Conservation (phyloP, 2,113 vertebrate species). For the Bettongia penicillata region DNA sequence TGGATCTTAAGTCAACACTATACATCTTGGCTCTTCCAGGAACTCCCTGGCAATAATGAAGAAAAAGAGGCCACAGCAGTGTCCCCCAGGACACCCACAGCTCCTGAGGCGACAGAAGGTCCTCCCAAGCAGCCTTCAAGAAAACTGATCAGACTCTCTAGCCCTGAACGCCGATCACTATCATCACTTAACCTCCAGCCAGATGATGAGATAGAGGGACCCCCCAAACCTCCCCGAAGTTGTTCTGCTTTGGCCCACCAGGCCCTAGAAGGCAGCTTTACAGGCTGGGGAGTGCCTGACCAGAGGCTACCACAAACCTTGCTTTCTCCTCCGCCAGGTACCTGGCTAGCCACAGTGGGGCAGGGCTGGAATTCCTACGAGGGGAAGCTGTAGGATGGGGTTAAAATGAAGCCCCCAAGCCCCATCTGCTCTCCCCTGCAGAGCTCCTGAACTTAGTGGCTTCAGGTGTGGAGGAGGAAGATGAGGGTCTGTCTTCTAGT, state of each 20-base stretch:
- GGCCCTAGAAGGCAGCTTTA: slow-evolving; percentile 71
- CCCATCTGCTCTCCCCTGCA: background rate
- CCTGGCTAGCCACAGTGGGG: background rate
- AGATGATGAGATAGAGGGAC: slow-evolving; percentile 74
- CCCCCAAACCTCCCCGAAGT: slow-evolving; percentile 64
- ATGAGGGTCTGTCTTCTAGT: slow-evolving; percentile 28
- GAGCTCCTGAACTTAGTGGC: slow-evolving; percentile 31
- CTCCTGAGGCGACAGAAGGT: background rate
- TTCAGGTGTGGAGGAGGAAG: slow-evolving; percentile 22
- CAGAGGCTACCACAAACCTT: slow-evolving; percentile 48
- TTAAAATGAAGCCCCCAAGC: slow-evolving; percentile 37
- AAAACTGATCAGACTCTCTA: slow-evolving; percentile 76
- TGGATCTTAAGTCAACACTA: background rate
- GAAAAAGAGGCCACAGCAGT: background rate
- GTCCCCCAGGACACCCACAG: background rate
- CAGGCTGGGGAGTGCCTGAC: slow-evolving; percentile 63
- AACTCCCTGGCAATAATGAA: background rate
- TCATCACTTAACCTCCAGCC: slow-evolving; percentile 86
- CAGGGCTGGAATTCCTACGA: background rate
- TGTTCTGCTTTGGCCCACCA: slow-evolving; percentile 53
- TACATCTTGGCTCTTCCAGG: slow-evolving; percentile 63
- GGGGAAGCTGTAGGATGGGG: background rate
- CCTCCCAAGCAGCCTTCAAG: slow-evolving; percentile 55
- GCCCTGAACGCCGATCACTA: slow-evolving; percentile 86
- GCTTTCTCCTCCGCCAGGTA: background rate